Evolutionary conservation across 2,113 vertebrate genomes (phyloP), one percentile per base, ranked within the genome.

Genomic region (Gadus chalcogrammus): DNA sequence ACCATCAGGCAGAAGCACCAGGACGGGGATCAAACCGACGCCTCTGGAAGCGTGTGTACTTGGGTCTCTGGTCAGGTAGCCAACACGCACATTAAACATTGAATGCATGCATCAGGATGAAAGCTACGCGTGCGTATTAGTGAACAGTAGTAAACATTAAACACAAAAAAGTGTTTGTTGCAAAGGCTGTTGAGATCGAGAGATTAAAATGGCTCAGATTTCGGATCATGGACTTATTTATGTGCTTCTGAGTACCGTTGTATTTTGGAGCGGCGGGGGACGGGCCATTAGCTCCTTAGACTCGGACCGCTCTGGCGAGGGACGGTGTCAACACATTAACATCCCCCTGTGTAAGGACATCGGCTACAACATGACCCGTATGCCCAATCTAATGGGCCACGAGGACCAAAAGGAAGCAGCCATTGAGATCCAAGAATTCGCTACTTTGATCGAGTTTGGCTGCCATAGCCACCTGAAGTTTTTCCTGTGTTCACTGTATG

Each of bases 261-360:
- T 83, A 48, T 79, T 84, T 67, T 68, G 73, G 74, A 67, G 83
- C 61, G 6, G 84, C 6, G 58, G 78, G 67, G 93, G 55, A 16
- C 76, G 88, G 0, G 94, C 93, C 38, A 96, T 99, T 68, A 93
- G 96, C 89, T 95, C 96, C 70, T 91, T 97, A 71, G 96, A 98
- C 87, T 77, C 85, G 0, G 96, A 97, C 62, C 94, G 96, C 7
- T 93, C 95, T 0, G 94, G 94, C 0, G 96, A 97, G 74, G 94
- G 95, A 63, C 90, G 91, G 76, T 98, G 97, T 91, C 97, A 98
- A 69, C 90, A 95, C 64, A 94, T 99, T 3, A 93, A 88, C 59
- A 98, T 99, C 90, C 95, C 96, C 42, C 94, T 95, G 92, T 99
- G 97, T 79, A 95, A 94, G 83, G 97, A 97, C 79, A 98, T 99